Evolutionary conservation across 2,113 vertebrate genomes (phyloP).

Genomic region (Pseudopipra pipra): DNA sequence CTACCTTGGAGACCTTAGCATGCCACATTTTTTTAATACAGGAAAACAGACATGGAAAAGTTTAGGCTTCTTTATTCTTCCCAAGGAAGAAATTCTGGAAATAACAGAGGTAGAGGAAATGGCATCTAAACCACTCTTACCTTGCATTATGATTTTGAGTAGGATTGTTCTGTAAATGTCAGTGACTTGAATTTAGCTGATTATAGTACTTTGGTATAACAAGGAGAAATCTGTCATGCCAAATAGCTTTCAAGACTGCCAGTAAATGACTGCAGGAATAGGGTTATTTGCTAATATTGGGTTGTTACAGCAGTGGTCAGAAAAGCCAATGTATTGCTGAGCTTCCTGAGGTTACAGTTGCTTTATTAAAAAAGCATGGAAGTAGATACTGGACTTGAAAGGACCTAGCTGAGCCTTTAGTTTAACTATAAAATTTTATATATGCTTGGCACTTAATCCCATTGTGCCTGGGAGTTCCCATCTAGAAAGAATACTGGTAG

Average conservation of each 20-base stretch:
- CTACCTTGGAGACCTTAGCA: background rate
- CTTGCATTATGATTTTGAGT: background rate
- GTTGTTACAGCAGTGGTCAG: background rate
- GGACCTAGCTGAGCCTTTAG: background rate
- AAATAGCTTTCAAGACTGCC: background rate
- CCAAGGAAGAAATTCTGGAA: background rate
- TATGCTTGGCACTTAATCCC: background rate
- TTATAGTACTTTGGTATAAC: background rate
- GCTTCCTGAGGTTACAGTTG: background rate
- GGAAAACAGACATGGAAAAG: background rate
- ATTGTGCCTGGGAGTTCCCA: background rate
- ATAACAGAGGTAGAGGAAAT: background rate
- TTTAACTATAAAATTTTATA: background rate
- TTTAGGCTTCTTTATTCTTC: background rate
- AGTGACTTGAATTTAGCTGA: background rate
- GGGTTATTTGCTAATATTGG: background rate
- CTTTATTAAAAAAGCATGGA: background rate
- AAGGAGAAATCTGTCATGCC: background rate
- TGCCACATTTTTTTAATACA: background rate
- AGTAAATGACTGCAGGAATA: background rate
- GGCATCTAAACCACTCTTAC: background rate
- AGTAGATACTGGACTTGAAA: background rate
- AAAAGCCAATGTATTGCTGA: background rate
- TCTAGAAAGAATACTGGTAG: background rate
- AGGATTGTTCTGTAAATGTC: background rate